Evolutionary conservation across 2,113 vertebrate genomes (phyloP).

Genomic region (Saccopteryx leptura): DNA sequence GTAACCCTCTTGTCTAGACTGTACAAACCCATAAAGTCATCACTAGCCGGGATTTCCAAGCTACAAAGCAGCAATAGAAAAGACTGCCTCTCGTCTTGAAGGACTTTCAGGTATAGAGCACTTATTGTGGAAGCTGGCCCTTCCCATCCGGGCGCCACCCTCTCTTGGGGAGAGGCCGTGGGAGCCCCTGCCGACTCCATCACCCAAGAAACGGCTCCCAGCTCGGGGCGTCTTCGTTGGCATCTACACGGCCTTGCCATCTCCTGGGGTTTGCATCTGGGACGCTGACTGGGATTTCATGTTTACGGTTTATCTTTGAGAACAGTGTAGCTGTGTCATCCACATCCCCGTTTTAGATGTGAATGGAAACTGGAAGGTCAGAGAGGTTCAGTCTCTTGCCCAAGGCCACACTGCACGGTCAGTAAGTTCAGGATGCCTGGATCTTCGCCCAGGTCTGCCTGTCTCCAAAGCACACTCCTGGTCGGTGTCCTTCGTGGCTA

Average conservation of each 20-base stretch:
- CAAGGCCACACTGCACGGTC: not conserved
- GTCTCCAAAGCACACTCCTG: not conserved
- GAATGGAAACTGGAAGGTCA: not conserved
- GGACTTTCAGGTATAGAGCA: slow-evolving; percentile 70
- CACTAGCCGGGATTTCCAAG: slow-evolving; percentile 84
- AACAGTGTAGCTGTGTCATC: not conserved
- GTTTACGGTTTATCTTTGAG: not conserved
- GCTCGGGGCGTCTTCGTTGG: not conserved
- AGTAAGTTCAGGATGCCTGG: not conserved
- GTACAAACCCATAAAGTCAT: slow-evolving; percentile 87
- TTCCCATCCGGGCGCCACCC: too few species aligned
- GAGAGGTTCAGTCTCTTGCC: not conserved
- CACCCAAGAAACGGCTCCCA: not conserved
- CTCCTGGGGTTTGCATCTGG: not conserved
- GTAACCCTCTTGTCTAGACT: slow-evolving; percentile 88
- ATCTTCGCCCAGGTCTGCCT: not conserved
- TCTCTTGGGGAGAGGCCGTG: not conserved
- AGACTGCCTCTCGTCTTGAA: slow-evolving; percentile 73
- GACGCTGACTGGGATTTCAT: not conserved
- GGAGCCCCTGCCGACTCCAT: not conserved
- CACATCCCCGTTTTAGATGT: not conserved
- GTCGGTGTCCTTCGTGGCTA: not conserved
- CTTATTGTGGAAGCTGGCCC: slow-evolving; percentile 41
- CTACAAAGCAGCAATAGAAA: slow-evolving; percentile 84
- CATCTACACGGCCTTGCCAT: not conserved